Evolutionary conservation across 2,888 invertebrate genomes (phyloP), one percentile per base, ranked within the genome.

Genomic region (Lingula anatina): DNA sequence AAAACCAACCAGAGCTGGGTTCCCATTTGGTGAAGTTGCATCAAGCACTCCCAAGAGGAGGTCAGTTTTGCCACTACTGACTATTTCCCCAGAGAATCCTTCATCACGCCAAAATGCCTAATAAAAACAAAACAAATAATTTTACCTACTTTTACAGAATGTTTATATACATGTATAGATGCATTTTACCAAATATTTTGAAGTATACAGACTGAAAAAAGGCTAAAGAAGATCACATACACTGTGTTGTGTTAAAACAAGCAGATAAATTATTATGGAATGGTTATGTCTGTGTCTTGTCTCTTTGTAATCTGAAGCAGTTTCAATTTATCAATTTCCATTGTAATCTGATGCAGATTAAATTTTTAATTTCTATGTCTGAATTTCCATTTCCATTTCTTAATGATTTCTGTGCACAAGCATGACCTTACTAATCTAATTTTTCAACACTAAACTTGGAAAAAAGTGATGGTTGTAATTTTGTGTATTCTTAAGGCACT

Each of bases 81-180:
- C 74, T 75, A 56, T 63, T 54, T 78, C 77, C n/a, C 78, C 78
- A 23, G 75, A 76, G 24, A 55, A 61, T 26, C 76, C 76, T 31
- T 56, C 56, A 7, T 53, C 55, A 39, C 71, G 61, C 76, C 77
- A 77, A 54, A 76, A 76, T 27, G 71, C 62, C 71, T 76, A 53
- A 4, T 47, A 47, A 41, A 12, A 23, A 44, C 21, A 44, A 21
- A 12, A 20, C 12, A 38, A 7, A n/a, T n/a, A n/a, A n/a, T n/a
- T n/a, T n/a, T n/a, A 15, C 15, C 18, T 20, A 38, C 7, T 38
- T 7, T 38, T 7, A 38, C 9, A 38, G 15, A 5, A 5, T 18
- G 25, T 5, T 24, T 5, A 41, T 5, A 38, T 38, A 18, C 7
- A 38, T 38, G 5, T 18, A 15, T 38, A 12, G 5, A 38, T 15